Evolutionary conservation across 2,797 vertebrate genomes (phyloP), one percentile per base, ranked within the genome.

Genomic region (Onychomys arenicola): DNA sequence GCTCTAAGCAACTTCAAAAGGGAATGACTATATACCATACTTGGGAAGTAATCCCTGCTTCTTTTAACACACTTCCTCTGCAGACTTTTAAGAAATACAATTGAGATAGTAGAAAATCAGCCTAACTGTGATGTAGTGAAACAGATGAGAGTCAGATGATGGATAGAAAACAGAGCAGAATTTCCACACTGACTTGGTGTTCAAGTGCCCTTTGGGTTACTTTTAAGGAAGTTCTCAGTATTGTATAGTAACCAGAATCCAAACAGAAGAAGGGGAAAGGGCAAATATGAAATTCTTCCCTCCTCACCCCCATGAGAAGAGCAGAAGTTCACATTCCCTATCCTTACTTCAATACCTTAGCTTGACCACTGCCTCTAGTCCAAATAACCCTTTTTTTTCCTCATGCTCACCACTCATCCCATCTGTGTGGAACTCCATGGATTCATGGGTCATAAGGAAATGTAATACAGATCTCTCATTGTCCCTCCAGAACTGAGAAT

Each of bases 181-280:
- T 32, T 49, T 69, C 83, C 67, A 93, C 43, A 52, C 8, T 3
- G 29, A 63, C 5, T 10, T 17, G 23, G 40, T 77, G 27, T 86
- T 11, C 16, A 19, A 81, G 81, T 7, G 10, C 1, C 63, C 1
- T 65, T 80, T 23, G 19, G 17, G 37, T 34, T 25, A 52, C 32
- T 89, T 91, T 34, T 87, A 49, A 80, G 59, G 3, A 83, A 27
- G 55, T 23, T 27, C 40, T 25, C 19, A 78, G 4, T 73, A 49
- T 67, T 14, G 17, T 23, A 77, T 94, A 96, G 76, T 91, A 94
- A 96, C n/a, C 63, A 78, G 6, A 29, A 37, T 43, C 17, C 49
- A 76, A 61, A 96, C 84, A 96, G 76, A 37, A 92, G 91, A 92
- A 97, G 80, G 95, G 29, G 83, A 96, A 89, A 96, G 71, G 94